These are phyloP conservation scores for Dolomedes plantarius DNA, from an alignment of 2,888 invertebrate species.

Conservation along the genomic window DNA sequence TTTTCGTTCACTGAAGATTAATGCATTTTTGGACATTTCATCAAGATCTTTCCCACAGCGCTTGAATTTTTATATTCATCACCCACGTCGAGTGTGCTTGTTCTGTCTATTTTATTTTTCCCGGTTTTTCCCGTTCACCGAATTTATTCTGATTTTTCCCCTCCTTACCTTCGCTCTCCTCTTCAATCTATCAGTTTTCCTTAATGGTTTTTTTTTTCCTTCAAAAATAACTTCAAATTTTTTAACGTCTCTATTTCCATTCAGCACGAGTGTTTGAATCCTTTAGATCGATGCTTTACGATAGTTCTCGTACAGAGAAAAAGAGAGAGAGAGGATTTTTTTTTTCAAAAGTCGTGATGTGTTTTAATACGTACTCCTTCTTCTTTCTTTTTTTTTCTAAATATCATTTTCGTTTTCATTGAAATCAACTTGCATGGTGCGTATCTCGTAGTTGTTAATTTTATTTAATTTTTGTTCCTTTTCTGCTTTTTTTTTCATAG, in stretches of 20 bases:
- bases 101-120: background rate
- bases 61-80: background rate
- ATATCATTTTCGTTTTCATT: no score
- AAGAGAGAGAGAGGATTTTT: no score
- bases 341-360: no score
- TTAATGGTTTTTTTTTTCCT: background rate
- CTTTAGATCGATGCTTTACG: background rate
- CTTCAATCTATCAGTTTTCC: background rate
- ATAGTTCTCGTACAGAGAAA: background rate
- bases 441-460: no score
- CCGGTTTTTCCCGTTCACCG: background rate
- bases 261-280: slow-evolving; percentile 1
- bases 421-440: no score
- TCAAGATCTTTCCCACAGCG: background rate
- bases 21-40: background rate
- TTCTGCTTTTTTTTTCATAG: no score
- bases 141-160: background rate
- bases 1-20: background rate
- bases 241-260: slow-evolving; percentile 3
- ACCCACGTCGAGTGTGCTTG: background rate
- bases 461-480: no score
- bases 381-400: no score
- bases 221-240: background rate
- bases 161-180: background rate
- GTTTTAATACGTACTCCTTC: no score